Evolutionary conservation across 2,888 invertebrate species (phyloP).

Genomic region (Onchidella celtica): DNA sequence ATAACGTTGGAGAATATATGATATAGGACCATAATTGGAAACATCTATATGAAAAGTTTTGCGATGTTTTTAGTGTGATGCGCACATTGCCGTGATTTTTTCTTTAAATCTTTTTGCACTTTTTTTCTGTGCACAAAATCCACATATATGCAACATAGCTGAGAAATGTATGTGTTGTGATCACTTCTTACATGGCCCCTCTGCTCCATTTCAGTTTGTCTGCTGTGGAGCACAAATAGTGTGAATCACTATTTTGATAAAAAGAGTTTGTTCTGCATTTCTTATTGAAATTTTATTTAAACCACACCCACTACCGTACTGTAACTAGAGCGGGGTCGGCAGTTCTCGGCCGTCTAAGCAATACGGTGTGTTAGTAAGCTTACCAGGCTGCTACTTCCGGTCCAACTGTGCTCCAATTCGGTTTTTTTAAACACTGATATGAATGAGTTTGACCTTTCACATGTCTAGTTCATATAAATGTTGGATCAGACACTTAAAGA

Average conservation of each 20-base stretch:
- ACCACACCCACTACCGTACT: too few relatives aligned
- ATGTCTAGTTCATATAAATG: too few relatives aligned
- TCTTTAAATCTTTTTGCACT: background rate
- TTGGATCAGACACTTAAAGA: too few relatives aligned
- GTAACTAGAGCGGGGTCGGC: too few relatives aligned
- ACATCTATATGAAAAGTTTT: background rate
- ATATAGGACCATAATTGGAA: background rate
- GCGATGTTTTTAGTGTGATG: background rate
- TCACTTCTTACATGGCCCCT: background rate
- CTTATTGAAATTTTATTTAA: too few relatives aligned
- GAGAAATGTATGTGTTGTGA: background rate
- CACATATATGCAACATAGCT: slow-evolving; percentile 3
- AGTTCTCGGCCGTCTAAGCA: too few relatives aligned
- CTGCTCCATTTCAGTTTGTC: background rate
- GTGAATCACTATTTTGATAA: background rate
- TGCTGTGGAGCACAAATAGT: background rate
- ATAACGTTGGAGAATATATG: slow-evolving; percentile 1
- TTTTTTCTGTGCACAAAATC: background rate
- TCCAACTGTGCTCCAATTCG: too few relatives aligned
- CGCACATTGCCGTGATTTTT: background rate
- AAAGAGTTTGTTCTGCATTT: too few relatives aligned
- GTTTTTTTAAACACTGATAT: too few relatives aligned
- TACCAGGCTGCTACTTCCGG: too few relatives aligned
- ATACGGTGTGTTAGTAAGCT: too few relatives aligned
- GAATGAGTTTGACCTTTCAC: too few relatives aligned